A percentile compares a stretch with the other conserved stretches of the same genome.
phyloP scores from a whole-genome alignment of 2,113 vertebrate genomes.

The Bungarus multicinctus region DNA sequence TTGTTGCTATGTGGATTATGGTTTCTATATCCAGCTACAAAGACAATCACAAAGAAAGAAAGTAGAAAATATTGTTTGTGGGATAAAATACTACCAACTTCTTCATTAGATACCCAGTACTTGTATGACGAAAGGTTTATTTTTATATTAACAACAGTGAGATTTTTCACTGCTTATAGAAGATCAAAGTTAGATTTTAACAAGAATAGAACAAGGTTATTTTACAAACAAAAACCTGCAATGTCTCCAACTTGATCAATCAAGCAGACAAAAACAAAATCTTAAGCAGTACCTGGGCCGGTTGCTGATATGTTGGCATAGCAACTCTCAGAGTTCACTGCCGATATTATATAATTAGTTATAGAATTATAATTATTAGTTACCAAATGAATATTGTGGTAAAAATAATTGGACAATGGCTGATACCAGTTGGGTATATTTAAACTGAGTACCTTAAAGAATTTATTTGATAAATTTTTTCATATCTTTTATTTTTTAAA shows the following conservation, averaged over 20 bases:
- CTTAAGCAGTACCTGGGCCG: not conserved
- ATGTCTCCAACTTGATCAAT: not conserved
- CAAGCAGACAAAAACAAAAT: not conserved
- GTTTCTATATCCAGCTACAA: slow-evolving; percentile 20
- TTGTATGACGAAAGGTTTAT: not conserved
- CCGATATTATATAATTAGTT: not conserved
- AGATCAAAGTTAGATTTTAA: not conserved
- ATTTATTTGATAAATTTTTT: not conserved
- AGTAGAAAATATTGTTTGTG: not conserved
- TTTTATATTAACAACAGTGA: not conserved
- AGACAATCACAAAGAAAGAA: not conserved
- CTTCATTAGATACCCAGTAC: not conserved
- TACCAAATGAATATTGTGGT: not conserved
- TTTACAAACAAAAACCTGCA: not conserved
- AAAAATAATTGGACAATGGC: not conserved
- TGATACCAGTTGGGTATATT: not conserved
- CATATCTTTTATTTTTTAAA: not conserved
- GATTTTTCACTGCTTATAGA: not conserved
- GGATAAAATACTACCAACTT: not conserved
- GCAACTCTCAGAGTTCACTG: not conserved
- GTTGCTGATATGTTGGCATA: not conserved
- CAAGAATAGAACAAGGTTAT: not conserved
- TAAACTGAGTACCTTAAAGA: not conserved
- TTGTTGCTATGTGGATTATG: slow-evolving; percentile 47
- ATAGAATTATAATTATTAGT: not conserved